A percentile compares a stretch with the other conserved stretches of the same genome.
Conservation (phyloP, 2,113 vertebrate species). For the Heterochromis multidens region DNA sequence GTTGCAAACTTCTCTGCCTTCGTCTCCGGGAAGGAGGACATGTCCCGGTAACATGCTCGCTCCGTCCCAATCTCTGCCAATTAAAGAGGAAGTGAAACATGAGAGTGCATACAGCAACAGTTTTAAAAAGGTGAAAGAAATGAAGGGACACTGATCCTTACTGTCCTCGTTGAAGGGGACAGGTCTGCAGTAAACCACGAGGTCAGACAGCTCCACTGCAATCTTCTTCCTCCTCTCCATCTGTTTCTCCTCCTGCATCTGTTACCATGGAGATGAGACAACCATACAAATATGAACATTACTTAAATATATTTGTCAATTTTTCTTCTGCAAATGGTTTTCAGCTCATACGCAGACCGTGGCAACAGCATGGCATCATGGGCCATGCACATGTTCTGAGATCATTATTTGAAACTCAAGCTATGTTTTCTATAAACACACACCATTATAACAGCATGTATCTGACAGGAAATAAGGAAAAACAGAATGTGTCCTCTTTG, state of each 20-base stretch:
- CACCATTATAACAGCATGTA: background rate
- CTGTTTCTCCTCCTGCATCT: conserved; percentile 81
- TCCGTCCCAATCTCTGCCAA: conserved; percentile 76
- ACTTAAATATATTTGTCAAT: background rate
- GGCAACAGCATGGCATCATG: background rate
- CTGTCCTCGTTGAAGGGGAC: conserved; percentile 81
- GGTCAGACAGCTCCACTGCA: conserved; percentile 77
- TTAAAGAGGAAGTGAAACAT: background rate
- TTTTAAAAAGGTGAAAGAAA: background rate
- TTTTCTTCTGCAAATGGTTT: background rate
- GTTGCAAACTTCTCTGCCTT: conserved; percentile 80
- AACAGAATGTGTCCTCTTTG: too few species aligned
- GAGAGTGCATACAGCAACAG: background rate
- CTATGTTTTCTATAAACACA: background rate
- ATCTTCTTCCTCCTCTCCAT: conserved; percentile 82
- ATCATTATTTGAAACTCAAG: background rate
- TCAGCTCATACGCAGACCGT: background rate
- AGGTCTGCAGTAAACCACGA: conserved; percentile 78
- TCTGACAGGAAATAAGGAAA: background rate
- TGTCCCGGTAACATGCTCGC: conserved; percentile 74
- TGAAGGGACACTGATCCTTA: conserved; percentile 33
- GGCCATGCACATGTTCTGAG: background rate
- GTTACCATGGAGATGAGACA: conserved; percentile 31
- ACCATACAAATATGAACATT: background rate
- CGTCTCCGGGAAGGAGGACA: conserved; percentile 80